Percentiles rank a stretch among this genome's conserved stretches.
Evolutionary conservation across 2,113 vertebrate species (phyloP).

Genomic region (rabbit (Oryctolagus cuniculus)): DNA sequence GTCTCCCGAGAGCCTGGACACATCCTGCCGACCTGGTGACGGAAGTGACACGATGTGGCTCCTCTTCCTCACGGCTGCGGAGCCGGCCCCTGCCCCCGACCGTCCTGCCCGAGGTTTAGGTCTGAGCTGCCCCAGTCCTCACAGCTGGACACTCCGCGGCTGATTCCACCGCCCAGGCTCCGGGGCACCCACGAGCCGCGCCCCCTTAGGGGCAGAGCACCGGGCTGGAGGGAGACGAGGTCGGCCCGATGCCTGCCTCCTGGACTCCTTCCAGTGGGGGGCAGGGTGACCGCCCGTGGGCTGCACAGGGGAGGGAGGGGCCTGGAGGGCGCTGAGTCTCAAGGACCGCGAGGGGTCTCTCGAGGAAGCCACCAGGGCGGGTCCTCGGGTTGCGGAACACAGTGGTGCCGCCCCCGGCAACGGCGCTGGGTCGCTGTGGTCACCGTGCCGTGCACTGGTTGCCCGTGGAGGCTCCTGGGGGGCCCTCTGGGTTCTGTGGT

Average conservation of each 20-base stretch:
- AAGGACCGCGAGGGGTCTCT: neutral
- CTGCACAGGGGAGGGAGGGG: too few species aligned
- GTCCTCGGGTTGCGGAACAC: too few species aligned
- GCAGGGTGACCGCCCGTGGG: too few species aligned
- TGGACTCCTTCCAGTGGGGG: too few species aligned
- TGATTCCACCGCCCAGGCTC: too few species aligned
- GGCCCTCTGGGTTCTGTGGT: neutral
- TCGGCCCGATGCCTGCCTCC: accelerated
- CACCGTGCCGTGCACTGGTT: accelerated
- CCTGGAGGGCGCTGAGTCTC: too few species aligned
- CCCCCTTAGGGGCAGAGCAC: accelerated
- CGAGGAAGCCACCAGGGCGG: too few species aligned
- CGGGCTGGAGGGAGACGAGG: accelerated
- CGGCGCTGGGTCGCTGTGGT: neutral
- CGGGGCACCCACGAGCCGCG: accelerated
- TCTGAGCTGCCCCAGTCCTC: too few species aligned
- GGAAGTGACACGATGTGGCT: conserved; percentile 50
- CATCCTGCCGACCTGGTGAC: conserved; percentile 65
- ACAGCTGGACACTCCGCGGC: too few species aligned
- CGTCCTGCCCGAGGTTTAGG: too few species aligned
- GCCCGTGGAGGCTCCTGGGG: neutral
- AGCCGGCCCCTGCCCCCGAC: conserved; percentile 60
- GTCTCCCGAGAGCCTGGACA: conserved; percentile 66
- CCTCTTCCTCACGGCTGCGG: conserved; percentile 82
- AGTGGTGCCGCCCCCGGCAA: neutral